These are phyloP conservation scores for Chelon labrosus DNA, from an alignment of 2,797 vertebrate species.

Conservation along the genomic window DNA sequence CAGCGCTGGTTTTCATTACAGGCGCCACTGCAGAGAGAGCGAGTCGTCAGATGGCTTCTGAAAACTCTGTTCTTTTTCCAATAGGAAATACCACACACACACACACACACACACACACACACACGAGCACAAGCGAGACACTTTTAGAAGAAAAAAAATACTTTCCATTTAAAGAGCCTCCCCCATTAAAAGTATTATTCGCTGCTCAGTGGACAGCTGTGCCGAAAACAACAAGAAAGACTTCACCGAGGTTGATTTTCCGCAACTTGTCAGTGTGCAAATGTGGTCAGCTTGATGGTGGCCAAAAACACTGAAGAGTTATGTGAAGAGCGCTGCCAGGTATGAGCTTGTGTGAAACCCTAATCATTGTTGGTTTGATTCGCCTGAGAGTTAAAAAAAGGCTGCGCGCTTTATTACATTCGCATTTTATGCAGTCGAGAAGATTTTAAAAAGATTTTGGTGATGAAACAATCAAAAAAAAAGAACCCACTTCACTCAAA, in stretches of 20 bases:
- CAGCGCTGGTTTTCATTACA: slow-evolving; percentile 80
- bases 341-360: slow-evolving; percentile 33
- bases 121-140: slow-evolving; percentile 15
- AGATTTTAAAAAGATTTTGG: slow-evolving; percentile 4
- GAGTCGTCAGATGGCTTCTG: slow-evolving; percentile 76
- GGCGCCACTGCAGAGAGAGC: slow-evolving; percentile 73
- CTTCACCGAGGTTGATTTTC: slow-evolving; percentile 8
- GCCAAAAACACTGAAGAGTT: slow-evolving; percentile 10
- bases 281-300: slow-evolving; percentile 28
- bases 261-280: slow-evolving; percentile 12
- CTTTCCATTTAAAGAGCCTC: slow-evolving; percentile 58
- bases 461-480: neutral
- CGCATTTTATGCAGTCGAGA: slow-evolving; percentile 12
- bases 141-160: slow-evolving; percentile 15
- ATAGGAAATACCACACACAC: slow-evolving; percentile 82
- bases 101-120: slow-evolving; percentile 20
- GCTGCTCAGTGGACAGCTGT: slow-evolving; percentile 33
- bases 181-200: slow-evolving; percentile 34
- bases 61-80: slow-evolving; percentile 80
- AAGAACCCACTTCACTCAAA: neutral
- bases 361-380: slow-evolving; percentile 17
- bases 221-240: slow-evolving; percentile 28
- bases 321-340: slow-evolving; percentile 23
- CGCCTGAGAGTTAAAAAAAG: slow-evolving; percentile 2
- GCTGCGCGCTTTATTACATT: neutral